A percentile compares a stretch with the other conserved stretches of the same genome.
Conservation (phyloP, 2,888 invertebrate species). For the Noctua pronuba region DNA sequence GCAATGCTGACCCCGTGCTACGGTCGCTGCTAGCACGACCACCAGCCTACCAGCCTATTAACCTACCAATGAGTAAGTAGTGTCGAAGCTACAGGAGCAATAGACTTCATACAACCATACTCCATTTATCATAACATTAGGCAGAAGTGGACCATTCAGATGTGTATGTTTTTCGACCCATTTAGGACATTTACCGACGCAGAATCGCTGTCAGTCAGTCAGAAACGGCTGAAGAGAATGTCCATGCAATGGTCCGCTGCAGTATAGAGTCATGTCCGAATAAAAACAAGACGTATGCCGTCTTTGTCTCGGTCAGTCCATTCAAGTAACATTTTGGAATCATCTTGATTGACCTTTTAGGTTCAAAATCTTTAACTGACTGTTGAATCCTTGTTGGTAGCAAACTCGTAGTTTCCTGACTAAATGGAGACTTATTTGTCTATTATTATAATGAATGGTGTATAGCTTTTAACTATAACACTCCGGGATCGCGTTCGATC, state of each 20-base stretch:
- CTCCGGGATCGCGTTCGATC: conserved; percentile 10
- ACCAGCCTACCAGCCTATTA: neutral
- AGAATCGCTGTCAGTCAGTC: neutral
- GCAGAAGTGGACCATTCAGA: neutral
- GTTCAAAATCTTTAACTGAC: neutral
- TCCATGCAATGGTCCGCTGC: neutral
- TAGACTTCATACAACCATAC: neutral
- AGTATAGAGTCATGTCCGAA: neutral
- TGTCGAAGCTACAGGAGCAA: neutral
- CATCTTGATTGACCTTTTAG: neutral
- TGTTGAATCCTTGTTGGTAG: neutral
- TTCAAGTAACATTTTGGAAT: neutral
- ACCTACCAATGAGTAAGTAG: conserved; percentile 11
- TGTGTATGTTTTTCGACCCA: neutral
- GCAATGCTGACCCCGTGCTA: conserved; percentile 17
- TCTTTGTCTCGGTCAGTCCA: neutral
- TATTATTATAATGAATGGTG: conserved; percentile 1
- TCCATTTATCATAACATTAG: conserved; percentile 7
- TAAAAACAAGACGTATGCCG: neutral
- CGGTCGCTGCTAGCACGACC: neutral
- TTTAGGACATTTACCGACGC: neutral
- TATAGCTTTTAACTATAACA: neutral
- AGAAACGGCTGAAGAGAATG: neutral
- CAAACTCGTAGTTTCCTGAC: neutral
- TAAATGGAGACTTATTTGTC: neutral